These are phyloP conservation scores for Trachelus iudaicus DNA, from an alignment of 2,888 invertebrate genomes.

Conservation along the genomic window DNA sequence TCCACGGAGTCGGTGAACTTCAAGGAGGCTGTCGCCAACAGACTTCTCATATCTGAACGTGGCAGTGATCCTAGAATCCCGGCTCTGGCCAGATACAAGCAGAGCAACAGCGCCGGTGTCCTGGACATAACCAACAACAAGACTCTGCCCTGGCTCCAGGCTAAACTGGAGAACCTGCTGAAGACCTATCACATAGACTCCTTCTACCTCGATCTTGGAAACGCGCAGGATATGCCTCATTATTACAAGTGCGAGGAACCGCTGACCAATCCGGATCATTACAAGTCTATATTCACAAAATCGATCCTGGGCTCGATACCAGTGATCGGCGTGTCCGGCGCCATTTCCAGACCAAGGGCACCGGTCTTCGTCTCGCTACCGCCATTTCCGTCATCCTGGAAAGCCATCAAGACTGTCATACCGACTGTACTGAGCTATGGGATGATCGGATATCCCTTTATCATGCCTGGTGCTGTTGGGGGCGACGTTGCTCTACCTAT, in stretches of 20 bases:
- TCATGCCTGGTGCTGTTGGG: constrained; percentile 94
- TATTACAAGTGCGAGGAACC: constrained; percentile 83
- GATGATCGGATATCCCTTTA: constrained; percentile 91
- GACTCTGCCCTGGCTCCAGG: constrained; percentile 83
- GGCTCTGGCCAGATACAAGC: constrained; percentile 84
- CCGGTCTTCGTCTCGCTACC: constrained; percentile 90
- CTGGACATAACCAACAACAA: constrained; percentile 88
- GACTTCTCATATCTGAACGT: constrained; percentile 83
- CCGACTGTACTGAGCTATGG: constrained; percentile 90
- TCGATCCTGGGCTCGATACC: constrained; percentile 73
- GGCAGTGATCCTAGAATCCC: constrained; percentile 83
- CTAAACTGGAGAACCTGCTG: constrained; percentile 77
- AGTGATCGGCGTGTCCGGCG: constrained; percentile 86
- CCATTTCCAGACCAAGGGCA: constrained; percentile 82
- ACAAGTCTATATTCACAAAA: constrained; percentile 78
- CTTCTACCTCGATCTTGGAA: constrained; percentile 85
- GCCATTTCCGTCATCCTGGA: constrained; percentile 90
- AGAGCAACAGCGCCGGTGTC: constrained; percentile 83
- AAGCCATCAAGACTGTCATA: constrained; percentile 82
- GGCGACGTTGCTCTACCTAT: constrained; percentile 81
- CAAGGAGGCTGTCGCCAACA: constrained; percentile 79
- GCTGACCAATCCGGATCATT: constrained; percentile 84
- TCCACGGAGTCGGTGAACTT: constrained; percentile 88
- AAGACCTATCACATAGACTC: constrained; percentile 84
- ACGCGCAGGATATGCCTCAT: constrained; percentile 86